phyloP scores from a whole-genome alignment of 2,888 invertebrate species.

The Melipona bicolor region DNA sequence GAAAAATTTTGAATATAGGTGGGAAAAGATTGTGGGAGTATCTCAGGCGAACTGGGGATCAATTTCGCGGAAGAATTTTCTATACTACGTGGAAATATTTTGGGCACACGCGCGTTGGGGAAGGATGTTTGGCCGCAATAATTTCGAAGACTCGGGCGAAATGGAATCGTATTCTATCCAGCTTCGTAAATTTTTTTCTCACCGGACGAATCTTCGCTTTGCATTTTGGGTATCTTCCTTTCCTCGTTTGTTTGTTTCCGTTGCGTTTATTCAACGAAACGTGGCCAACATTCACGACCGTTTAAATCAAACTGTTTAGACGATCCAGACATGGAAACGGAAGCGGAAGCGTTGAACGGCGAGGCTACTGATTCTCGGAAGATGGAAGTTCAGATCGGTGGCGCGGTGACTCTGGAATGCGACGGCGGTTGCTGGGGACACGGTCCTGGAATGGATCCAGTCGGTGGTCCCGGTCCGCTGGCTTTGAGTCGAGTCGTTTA shows the following conservation, averaged over 20 bases:
- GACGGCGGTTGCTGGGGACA: slow-evolving; percentile 85
- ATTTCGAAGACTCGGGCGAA: not conserved
- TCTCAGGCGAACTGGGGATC: no score
- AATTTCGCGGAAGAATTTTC: no score
- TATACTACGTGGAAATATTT: no score
- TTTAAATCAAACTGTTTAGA: slow-evolving; percentile 71
- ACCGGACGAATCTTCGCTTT: not conserved
- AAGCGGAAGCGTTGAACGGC: slow-evolving; percentile 81
- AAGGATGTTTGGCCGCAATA: fast-evolving
- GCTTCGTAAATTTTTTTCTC: not conserved
- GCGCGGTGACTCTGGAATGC: slow-evolving; percentile 94
- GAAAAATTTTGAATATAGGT: no score
- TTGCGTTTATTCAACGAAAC: not conserved
- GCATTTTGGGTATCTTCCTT: not conserved
- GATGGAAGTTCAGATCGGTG: slow-evolving; percentile 93
- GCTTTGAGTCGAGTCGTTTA: slow-evolving; percentile 89
- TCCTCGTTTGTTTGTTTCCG: no score
- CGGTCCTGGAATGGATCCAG: slow-evolving; percentile 84
- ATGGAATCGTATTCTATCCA: not conserved
- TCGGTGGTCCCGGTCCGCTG: slow-evolving; percentile 87
- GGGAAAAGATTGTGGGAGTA: no score
- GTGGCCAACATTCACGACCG: slow-evolving; percentile 22
- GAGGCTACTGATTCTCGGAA: slow-evolving; percentile 86
- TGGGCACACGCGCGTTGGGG: no score
- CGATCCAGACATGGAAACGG: slow-evolving; percentile 81